Conservation (phyloP, 1,140 invertebrate species). For the Euwallacea similis region DNA sequence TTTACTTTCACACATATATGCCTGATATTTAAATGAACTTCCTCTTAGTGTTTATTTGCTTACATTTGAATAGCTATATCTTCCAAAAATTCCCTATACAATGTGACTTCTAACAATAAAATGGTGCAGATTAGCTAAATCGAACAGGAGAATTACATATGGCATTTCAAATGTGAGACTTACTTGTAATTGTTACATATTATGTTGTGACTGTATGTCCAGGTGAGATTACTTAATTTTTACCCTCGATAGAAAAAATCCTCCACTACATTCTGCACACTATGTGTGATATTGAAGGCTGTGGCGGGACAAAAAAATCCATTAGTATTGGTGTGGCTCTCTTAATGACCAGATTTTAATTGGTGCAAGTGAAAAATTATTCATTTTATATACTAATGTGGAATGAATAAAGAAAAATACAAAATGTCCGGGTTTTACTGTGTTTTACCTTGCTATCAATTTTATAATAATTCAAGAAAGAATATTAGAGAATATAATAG, state of each 20-base stretch:
- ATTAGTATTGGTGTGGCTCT: conserved; percentile 8
- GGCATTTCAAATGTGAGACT: conserved; percentile 1
- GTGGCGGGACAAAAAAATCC: conserved; percentile 6
- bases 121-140: no score
- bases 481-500: no score
- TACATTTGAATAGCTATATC: no score
- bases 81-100: no score
- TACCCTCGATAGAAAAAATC: conserved; percentile 1
- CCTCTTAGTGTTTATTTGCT: no score
- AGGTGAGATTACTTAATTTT: conserved; percentile 11
- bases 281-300: conserved; percentile 13
- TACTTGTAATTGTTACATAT: background rate
- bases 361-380: conserved; percentile 13
- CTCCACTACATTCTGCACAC: conserved; percentile 16
- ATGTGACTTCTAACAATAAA: no score
- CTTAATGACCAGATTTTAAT: conserved; percentile 11
- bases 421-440: background rate
- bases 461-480: no score
- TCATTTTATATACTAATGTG: conserved; percentile 1
- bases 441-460: background rate
- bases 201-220: conserved; percentile 14
- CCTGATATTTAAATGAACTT: no score
- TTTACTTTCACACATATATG: no score
- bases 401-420: conserved; percentile 15
- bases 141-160: background rate